These are phyloP conservation scores for Mesorhabditis sp. DNA, from an alignment of 2,888 invertebrate species.

Conservation along the genomic window DNA sequence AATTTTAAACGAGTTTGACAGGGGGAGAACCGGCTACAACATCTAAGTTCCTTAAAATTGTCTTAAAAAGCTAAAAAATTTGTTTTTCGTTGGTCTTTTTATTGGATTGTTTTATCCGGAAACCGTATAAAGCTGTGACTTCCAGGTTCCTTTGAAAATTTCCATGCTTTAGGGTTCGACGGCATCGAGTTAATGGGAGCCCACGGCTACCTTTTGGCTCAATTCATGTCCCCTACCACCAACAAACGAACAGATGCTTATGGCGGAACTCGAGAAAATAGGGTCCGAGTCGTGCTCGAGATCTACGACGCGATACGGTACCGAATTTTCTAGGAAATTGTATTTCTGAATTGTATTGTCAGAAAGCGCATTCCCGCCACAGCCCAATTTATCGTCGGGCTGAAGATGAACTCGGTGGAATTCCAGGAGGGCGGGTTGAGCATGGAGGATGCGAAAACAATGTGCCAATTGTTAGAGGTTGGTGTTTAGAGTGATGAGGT, in stretches of 20 bases:
- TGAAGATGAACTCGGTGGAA: constrained; percentile 46
- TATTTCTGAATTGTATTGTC: constrained; percentile 33
- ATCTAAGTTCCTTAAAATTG: too few species aligned
- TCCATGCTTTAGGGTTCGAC: constrained; percentile 29
- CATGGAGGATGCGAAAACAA: constrained; percentile 31
- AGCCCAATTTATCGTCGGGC: constrained; percentile 39
- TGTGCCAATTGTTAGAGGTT: constrained; percentile 16
- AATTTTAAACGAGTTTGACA: too few species aligned
- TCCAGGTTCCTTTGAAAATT: background rate
- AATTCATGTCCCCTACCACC: constrained; percentile 45
- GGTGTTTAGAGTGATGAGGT: constrained; percentile 12
- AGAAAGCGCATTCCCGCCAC: constrained; percentile 26
- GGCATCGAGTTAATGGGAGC: constrained; percentile 43
- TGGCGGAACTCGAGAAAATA: constrained; percentile 38
- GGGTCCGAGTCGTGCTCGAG: constrained; percentile 35
- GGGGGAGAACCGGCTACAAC: too few species aligned
- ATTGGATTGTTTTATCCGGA: too few species aligned
- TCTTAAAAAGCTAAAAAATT: too few species aligned
- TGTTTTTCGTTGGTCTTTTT: too few species aligned
- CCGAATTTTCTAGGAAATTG: constrained; percentile 31
- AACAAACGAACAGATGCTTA: constrained; percentile 46
- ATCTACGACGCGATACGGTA: constrained; percentile 40
- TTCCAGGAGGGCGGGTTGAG: constrained; percentile 39
- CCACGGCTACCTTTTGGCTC: constrained; percentile 45
- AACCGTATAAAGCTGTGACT: background rate